These are phyloP conservation scores for Cyanoramphus novaezelandiae DNA, from an alignment of 2,113 vertebrate species.

Conservation along the genomic window DNA sequence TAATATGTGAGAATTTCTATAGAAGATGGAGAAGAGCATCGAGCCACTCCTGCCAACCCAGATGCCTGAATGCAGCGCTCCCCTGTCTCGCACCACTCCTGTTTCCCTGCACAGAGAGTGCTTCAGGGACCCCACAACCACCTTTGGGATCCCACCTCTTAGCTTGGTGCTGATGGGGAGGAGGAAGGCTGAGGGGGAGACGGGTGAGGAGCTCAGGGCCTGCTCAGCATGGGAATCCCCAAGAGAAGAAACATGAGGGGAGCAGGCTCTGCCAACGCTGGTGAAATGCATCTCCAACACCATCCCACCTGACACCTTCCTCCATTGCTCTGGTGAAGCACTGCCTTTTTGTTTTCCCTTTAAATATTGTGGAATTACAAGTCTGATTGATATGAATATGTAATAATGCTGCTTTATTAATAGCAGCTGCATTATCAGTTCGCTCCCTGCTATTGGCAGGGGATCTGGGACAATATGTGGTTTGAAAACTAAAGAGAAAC, in stretches of 20 bases:
- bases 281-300: neutral
- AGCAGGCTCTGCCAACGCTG: neutral
- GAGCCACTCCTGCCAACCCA: neutral
- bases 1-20: constrained; percentile 2
- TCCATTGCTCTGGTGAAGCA: neutral
- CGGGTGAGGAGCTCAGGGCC: neutral
- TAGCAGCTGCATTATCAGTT: constrained; percentile 66
- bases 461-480: constrained; percentile 55
- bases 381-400: constrained; percentile 67
- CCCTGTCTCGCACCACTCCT: neutral
- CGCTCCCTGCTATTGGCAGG: constrained; percentile 54
- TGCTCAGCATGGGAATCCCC: neutral
- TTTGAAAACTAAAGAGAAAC: constrained; percentile 44
- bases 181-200: neutral
- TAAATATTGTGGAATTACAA: constrained; percentile 23
- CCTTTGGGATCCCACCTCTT: neutral
- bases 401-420: constrained; percentile 61
- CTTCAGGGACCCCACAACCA: neutral
- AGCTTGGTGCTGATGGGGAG: neutral
- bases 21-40: neutral
- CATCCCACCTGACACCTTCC: neutral
- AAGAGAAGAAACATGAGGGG: neutral
- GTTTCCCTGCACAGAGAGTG: neutral
- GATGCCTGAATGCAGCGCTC: neutral
- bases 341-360: neutral